Base-by-base conservation (phyloP, 2,113 vertebrate genomes). In the Microcebus jonahi region DNA sequence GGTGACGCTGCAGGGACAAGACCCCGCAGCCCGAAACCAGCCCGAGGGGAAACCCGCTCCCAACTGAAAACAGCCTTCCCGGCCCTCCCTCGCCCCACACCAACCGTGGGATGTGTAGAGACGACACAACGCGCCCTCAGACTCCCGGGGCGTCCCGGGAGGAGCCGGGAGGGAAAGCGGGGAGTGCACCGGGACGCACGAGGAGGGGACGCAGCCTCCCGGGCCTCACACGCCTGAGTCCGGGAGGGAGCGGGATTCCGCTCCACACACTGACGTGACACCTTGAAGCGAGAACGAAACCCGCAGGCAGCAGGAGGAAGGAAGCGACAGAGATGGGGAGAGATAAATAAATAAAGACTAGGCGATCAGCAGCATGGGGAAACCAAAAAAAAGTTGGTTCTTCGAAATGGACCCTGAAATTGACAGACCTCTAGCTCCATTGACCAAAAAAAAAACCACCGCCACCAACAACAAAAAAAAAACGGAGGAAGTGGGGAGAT, bases 101-200 rank as follows among this genome's bases (percentile, higher is more conserved):
- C 3, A 5, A 23, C 23, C 9, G 2, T 0, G 5, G 3, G 18
- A 23, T 5, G 27, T 0, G 9, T 31, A 42, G 17, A 45, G 23
- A 45, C 5, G 4, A 27, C 36, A 15, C 3, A 25, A 57, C 15
- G 6, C 0, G 1, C 8, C 36, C 63, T 87, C 3, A 31, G 45
- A 70, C 31, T 6, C 23, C 48, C 23, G n/a, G 5, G 0, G 4
- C 55, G 8, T 13, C 71, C 34, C 8, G 25, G 82, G 57, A 12
- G 89, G 13, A 68, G 14, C 25, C 31, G 23, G 27, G 13, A 4
- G 48, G 75, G 13, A 42, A 67, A 48, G 31, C 0, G 10, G 39
- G 25, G 75, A 76, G 18, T 0, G 1, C 27, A 20, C 3, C 0
- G 65, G 2, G 65, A 2, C 4, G 31, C 13, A 7, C 0, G 14